Evolutionary conservation across 2,797 vertebrate genomes (phyloP), one percentile per base, ranked within the genome.

Genomic region (Arrhamphus sclerolepis): DNA sequence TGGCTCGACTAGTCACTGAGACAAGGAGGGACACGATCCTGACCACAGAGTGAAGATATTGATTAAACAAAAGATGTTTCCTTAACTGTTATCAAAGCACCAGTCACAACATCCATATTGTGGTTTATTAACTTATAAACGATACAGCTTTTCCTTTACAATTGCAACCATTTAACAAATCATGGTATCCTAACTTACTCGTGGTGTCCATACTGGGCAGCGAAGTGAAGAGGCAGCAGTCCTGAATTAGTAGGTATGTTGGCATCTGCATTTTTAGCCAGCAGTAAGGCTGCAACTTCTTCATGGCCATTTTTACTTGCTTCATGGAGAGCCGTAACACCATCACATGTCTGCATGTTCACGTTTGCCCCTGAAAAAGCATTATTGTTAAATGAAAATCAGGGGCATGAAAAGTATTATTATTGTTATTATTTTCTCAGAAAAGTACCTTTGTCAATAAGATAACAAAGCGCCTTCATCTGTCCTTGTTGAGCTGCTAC

Each of bases 21-120:
- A 97, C 87, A 28, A 99, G 89, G 90, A 95, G 87, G 63, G 93
- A 93, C 47, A 98, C 94, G 47, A 98, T 94, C 81, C 98, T 99
- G 82, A 22, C 74, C 41, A 77, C 44, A 74, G 21, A 62, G 60
- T 4, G 19, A 58, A 24, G 11, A 21, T 14, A 26, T 29, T 20
- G 17, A 39, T 5, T 7, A 51, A 62, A 54, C 14, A 1, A 7
- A 46, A 51, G 24, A 26, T 26, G 24, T 6, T 26, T 26, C 24
- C 24, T 26, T 3, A 10, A 34, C 31, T 34, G 9, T 4, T 3
- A 34, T 34, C 31, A 34, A 11, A 34, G 31, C 9, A 11, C 9
- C 10, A 11, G 10, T 34, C 31, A 34, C 31, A 34, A 34, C 13
- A 11, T 29, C 2, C 28, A 13, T 10, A 2, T 34, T 34, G 31